Evolutionary conservation across 2,113 vertebrate genomes (phyloP).

Genomic region (Barbus barbus): DNA sequence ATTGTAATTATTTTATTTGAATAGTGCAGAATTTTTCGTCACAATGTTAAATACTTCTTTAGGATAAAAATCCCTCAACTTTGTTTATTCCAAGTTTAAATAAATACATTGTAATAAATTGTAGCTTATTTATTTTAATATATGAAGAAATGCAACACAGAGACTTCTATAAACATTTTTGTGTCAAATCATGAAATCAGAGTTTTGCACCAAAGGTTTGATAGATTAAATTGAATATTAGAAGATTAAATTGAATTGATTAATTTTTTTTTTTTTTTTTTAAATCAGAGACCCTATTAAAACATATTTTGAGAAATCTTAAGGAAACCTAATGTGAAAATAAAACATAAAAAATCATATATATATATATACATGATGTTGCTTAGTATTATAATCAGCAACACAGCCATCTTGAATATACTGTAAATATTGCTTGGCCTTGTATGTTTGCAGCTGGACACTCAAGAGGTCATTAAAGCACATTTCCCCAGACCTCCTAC

Average conservation of each 20-base stretch:
- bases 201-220: neutral
- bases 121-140: too few species aligned
- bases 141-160: too few species aligned
- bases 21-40: too few species aligned
- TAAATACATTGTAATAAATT: neutral
- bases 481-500: neutral
- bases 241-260: too few species aligned
- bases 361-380: neutral
- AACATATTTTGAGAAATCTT: neutral
- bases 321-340: neutral
- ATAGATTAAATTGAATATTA: too few species aligned
- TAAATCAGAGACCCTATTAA: neutral
- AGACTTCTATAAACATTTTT: too few species aligned
- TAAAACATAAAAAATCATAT: neutral
- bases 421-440: neutral
- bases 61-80: too few species aligned
- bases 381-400: neutral
- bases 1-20: neutral
- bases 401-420: neutral
- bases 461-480: constrained; percentile 28
- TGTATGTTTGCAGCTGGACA: neutral
- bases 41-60: too few species aligned
- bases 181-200: neutral
- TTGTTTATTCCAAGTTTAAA: too few species aligned
- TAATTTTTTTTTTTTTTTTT: too few species aligned